Base-by-base conservation (phyloP, 2,888 invertebrate genomes). In the Chromoteleia sp. region DNA sequence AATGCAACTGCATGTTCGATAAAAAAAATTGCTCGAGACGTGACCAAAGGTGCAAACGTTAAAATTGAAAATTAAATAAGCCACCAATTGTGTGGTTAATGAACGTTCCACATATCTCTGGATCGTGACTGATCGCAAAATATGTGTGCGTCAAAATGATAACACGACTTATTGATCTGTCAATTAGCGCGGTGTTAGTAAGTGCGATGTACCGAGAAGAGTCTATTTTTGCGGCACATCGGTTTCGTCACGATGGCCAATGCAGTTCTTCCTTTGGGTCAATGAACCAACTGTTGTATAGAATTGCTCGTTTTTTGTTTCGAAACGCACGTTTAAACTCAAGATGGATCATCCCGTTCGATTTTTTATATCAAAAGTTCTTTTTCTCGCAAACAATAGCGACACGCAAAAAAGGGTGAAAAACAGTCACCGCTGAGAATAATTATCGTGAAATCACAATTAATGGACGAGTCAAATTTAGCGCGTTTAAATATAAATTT, bases 201-300 rank as follows among this genome's bases (percentile, higher is more conserved):
- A 77, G 77, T 54, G 76, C 75, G 70, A 68, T 58, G 70, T 67
- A 61, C 74, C 80, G 74, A 65, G 78, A 41, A 61, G 73, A 14
- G 52, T 73, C 74, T 78, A 78, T 80, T 74, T 80, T 80, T 74
- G 61, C 56, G 43, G 68, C 68, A 63, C 80, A 74, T 74, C 48
- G 45, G 68, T 80, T 80, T 74, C 68, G 74, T 67, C 68, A 75
- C 75, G 80, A 80, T 77, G 76, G 77, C 73, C 81, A 77, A 61
- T 68, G 76, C 73, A 58, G 67, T 48, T 52, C 43, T 48, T 52
- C 43, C 61, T 50, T 12, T 48, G 65, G 81, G 81, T 77, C 76
- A 73, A 77, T 81, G 81, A 81, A 81, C 81, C 68, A 43, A 36
- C 50, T 29, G 52, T 36, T 52, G 25, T 48, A 29, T 61, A n/a